Percentiles rank a stretch among this genome's conserved stretches.
Evolutionary conservation across 2,113 vertebrate genomes (phyloP).

Genomic region (Rhinichthys klamathensis): DNA sequence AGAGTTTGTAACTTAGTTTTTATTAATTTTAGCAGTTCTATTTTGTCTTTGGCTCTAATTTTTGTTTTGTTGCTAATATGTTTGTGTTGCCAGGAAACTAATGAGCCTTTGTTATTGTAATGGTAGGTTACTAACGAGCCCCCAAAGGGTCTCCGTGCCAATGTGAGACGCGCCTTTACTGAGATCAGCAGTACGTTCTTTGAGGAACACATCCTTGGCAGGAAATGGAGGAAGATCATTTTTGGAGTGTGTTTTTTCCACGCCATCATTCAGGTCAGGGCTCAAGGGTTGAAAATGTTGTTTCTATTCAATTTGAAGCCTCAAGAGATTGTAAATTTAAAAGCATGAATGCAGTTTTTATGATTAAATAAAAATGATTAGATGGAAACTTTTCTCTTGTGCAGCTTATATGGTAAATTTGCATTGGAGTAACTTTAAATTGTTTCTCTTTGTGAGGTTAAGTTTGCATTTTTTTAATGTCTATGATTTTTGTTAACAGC

Average conservation of each 20-base stretch:
- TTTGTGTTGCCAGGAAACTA: constrained; percentile 14
- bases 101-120: constrained; percentile 15
- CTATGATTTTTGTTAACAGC: neutral
- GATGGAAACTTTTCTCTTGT: neutral
- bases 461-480: neutral
- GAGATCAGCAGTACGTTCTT: constrained; percentile 80
- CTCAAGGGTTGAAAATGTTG: neutral
- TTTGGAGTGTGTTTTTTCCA: constrained; percentile 83
- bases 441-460: neutral
- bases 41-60: neutral
- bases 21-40: neutral
- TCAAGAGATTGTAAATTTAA: neutral
- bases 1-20: neutral
- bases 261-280: constrained; percentile 77
- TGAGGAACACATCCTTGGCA: constrained; percentile 77
- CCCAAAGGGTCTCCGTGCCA: constrained; percentile 81
- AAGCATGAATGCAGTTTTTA: neutral
- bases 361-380: neutral
- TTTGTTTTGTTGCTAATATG: constrained; percentile 8
- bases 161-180: constrained; percentile 78
- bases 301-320: neutral
- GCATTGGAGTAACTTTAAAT: neutral
- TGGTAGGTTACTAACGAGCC: constrained; percentile 82
- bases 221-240: constrained; percentile 79
- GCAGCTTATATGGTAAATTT: neutral